These are phyloP conservation scores for Xestoiulus laeticollis DNA, from an alignment of 2,888 invertebrate species.

Conservation along the genomic window DNA sequence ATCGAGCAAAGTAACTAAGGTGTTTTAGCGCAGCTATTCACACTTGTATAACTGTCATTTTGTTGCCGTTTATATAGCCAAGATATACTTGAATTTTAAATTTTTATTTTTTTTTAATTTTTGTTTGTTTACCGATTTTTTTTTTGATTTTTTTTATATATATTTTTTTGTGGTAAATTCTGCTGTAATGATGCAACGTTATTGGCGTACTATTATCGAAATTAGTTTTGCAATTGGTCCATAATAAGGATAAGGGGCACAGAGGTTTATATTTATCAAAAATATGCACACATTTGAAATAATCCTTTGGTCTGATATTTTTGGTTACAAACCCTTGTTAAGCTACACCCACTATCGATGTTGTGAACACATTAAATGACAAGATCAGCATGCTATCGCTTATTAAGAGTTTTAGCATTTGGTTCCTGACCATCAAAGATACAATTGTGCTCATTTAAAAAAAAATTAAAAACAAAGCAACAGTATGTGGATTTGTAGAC, in stretches of 20 bases:
- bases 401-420: not conserved
- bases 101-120: not conserved
- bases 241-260: slow-evolving; percentile 22
- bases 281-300: slow-evolving; percentile 41
- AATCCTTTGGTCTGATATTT: slow-evolving; percentile 21
- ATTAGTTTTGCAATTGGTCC: slow-evolving; percentile 2
- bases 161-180: not conserved
- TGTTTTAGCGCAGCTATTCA: not conserved
- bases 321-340: not conserved
- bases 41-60: not conserved
- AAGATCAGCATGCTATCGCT: not conserved
- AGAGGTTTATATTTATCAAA: slow-evolving; percentile 30
- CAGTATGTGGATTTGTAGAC: not conserved
- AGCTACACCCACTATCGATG: not conserved
- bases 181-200: not conserved
- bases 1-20: not conserved
- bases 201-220: not conserved
- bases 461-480: not conserved
- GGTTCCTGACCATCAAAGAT: not conserved
- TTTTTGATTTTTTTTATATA: not conserved
- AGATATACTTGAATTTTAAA: not conserved
- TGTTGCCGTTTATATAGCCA: not conserved
- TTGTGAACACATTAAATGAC: not conserved
- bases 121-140: too few species aligned
- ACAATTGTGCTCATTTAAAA: not conserved